Evolutionary conservation across 2,888 invertebrate genomes (phyloP).

Genomic region (Apamea anceps): DNA sequence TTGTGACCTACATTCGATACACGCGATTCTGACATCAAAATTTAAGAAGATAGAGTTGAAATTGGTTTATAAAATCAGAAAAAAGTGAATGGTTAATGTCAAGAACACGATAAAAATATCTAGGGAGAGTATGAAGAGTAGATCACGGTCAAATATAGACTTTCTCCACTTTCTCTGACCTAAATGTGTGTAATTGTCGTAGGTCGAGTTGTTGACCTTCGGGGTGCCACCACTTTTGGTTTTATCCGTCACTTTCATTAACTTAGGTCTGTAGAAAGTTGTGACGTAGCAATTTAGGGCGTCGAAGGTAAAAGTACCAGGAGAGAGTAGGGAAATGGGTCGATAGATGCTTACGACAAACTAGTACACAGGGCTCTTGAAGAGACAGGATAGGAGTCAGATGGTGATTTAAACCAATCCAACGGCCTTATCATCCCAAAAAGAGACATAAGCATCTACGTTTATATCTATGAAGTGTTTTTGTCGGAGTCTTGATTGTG

Average conservation of each 20-base stretch:
- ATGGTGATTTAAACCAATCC: not conserved
- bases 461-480: not conserved
- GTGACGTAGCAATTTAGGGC: constrained; percentile 77
- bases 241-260: constrained; percentile 87
- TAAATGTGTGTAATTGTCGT: constrained; percentile 81
- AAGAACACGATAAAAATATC: constrained; percentile 80
- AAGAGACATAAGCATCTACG: not conserved
- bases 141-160: constrained; percentile 85
- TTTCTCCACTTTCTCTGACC: constrained; percentile 88
- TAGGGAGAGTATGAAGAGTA: constrained; percentile 84
- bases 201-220: constrained; percentile 85
- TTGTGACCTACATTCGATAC: constrained; percentile 67
- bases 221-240: constrained; percentile 83
- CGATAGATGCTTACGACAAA: constrained; percentile 43
- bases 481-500: not conserved
- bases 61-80: constrained; percentile 55
- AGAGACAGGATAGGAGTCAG: not conserved
- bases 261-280: constrained; percentile 80
- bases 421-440: not conserved
- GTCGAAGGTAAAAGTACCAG: constrained; percentile 73
- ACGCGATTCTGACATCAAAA: constrained; percentile 63
- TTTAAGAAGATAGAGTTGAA: constrained; percentile 64
- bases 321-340: constrained; percentile 66
- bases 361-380: not conserved
- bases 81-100: constrained; percentile 80